These are phyloP conservation scores for Apeira syringaria DNA, from an alignment of 2,888 invertebrate genomes.

Conservation along the genomic window DNA sequence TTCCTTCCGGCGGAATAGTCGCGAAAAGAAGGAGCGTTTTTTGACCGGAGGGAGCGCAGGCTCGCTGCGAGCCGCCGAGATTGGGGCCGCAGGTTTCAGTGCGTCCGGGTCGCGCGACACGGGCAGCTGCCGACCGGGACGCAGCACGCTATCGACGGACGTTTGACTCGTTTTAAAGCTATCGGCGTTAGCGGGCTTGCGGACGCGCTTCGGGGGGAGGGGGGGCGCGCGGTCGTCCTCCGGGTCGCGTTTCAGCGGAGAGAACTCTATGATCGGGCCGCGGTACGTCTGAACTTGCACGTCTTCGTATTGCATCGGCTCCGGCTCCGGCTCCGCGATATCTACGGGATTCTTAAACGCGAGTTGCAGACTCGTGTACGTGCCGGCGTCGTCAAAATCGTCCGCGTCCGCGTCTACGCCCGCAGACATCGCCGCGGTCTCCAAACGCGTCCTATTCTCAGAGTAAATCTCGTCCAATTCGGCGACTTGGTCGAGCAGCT, in stretches of 20 bases:
- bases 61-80: conserved; percentile 49
- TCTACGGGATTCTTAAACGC: conserved; percentile 93
- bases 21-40: conserved; percentile 75
- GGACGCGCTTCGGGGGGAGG: conserved; percentile 90
- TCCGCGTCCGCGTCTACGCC: conserved; percentile 81
- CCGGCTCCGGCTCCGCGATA: conserved; percentile 75
- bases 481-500: conserved; percentile 89
- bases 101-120: conserved; percentile 40
- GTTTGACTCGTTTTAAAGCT: conserved; percentile 67
- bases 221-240: conserved; percentile 86
- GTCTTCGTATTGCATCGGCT: conserved; percentile 84
- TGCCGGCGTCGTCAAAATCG: conserved; percentile 90
- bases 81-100: background rate
- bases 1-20: conserved; percentile 70
- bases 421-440: conserved; percentile 55
- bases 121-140: conserved; percentile 63
- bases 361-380: conserved; percentile 92
- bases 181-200: conserved; percentile 89
- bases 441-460: conserved; percentile 86
- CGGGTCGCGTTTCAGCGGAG: conserved; percentile 79
- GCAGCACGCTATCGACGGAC: conserved; percentile 66
- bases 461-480: conserved; percentile 92
- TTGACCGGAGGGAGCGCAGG: conserved; percentile 72
- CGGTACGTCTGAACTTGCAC: conserved; percentile 74
- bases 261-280: conserved; percentile 80